phyloP scores from a whole-genome alignment of 2,888 invertebrate genomes.

The Cephalotes varians region DNA sequence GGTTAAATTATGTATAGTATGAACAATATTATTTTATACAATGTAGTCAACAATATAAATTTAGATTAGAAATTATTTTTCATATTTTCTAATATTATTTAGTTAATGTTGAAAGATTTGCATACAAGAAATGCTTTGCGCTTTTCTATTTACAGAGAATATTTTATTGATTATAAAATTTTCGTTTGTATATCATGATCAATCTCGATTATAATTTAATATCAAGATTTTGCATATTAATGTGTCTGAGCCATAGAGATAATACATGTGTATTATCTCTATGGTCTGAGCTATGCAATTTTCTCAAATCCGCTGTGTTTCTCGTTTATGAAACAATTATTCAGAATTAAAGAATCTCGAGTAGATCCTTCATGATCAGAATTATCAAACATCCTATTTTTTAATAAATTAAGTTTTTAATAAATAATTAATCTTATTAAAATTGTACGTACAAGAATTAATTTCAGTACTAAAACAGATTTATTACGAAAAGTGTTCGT shows the following conservation, averaged over 20 bases:
- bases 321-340: background rate
- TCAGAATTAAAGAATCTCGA: background rate
- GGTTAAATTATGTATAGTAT: no score
- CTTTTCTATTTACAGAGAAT: background rate
- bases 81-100: background rate
- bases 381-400: background rate
- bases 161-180: background rate
- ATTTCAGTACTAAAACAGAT: background rate
- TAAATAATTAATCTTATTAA: conserved; percentile 2
- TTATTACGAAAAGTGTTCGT: background rate
- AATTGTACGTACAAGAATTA: background rate
- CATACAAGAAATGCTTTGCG: no score
- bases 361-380: background rate
- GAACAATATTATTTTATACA: background rate
- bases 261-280: no score
- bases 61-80: background rate
- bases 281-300: background rate
- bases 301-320: background rate
- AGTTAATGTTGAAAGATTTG: background rate
- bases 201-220: conserved; percentile 1
- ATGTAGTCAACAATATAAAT: background rate
- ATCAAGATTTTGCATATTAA: conserved; percentile 15
- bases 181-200: background rate
- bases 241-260: no score
- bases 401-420: background rate